Evolutionary conservation across 2,113 vertebrate genomes (phyloP), one percentile per base, ranked within the genome.

Genomic region (Acinonyx jubatus): DNA sequence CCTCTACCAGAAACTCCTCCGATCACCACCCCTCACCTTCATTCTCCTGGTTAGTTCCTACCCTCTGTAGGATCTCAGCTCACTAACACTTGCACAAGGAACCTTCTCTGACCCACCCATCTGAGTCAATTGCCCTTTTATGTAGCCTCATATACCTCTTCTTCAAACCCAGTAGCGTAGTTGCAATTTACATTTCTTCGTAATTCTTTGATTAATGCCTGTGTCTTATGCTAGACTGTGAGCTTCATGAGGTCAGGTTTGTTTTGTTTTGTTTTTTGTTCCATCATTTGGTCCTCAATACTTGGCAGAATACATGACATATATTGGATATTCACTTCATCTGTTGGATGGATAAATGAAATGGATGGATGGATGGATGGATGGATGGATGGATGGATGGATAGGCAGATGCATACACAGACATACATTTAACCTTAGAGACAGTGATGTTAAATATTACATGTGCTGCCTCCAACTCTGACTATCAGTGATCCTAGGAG

Each of bases 131-230:
- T 66, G 80, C 25, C 85, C 29, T 92, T 83, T 57, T n/a, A 23
- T 57, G 27, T 57, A 55, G 61, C 61, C 81, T 87, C 45, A 38
- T 8, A 74, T 52, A 52, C 57, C 31, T 89, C 41, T 78, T 85
- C 93, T 88, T 61, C 36, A 14, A n/a, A 55, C 45, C 19, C 45
- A 88, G 29, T 29, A 66, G 15, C 1, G 19, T 27, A 52, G 36
- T 36, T 65, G 36, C 69, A 19, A 15, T 63, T 90, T 82, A 79
- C 36, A 27, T 78, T 83, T 82, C 84, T 89, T 91, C 65, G 4
- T 97, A 80, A 76, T 85, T 88, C 57, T 76, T 69, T 84, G 50
- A 83, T 93, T 74, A 69, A 82, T 76, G 23, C 82, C 38, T 74
- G 1, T 68, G 31, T 89, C 55, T 45, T 85, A 23, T 48, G 36